phyloP scores from a whole-genome alignment of 2,888 invertebrate species.

The Catocala sponsa region DNA sequence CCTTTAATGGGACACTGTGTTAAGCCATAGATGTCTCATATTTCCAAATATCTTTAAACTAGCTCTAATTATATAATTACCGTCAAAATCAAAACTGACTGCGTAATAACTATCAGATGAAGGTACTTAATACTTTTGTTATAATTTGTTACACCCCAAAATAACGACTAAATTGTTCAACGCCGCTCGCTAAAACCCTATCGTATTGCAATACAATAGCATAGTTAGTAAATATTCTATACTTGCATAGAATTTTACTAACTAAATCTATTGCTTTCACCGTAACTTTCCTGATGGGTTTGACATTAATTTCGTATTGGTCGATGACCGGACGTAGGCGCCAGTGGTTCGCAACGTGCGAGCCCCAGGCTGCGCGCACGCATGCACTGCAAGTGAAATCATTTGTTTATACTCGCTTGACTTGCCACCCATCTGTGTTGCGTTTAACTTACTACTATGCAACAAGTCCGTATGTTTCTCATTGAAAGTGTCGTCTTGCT shows the following conservation, averaged over 20 bases:
- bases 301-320: conserved; percentile 61
- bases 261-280: conserved; percentile 25
- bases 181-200: too few species aligned
- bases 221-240: not conserved
- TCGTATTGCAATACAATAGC: not conserved
- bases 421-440: conserved; percentile 36
- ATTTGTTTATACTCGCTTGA: conserved; percentile 43
- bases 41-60: too few species aligned
- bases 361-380: conserved; percentile 36
- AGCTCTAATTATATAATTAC: too few species aligned
- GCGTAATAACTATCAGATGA: too few species aligned
- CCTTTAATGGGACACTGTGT: too few species aligned
- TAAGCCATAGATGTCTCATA: too few species aligned
- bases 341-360: conserved; percentile 33
- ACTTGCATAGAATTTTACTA: not conserved
- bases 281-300: conserved; percentile 51
- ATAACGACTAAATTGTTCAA: too few species aligned
- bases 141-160: too few species aligned
- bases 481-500: conserved; percentile 23
- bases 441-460: conserved; percentile 27
- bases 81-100: too few species aligned
- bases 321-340: conserved; percentile 57
- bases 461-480: conserved; percentile 18
- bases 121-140: too few species aligned
- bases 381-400: conserved; percentile 46